Base-by-base conservation (phyloP, 2,888 invertebrate genomes). In the Lordiphosa andalusiaca region DNA sequence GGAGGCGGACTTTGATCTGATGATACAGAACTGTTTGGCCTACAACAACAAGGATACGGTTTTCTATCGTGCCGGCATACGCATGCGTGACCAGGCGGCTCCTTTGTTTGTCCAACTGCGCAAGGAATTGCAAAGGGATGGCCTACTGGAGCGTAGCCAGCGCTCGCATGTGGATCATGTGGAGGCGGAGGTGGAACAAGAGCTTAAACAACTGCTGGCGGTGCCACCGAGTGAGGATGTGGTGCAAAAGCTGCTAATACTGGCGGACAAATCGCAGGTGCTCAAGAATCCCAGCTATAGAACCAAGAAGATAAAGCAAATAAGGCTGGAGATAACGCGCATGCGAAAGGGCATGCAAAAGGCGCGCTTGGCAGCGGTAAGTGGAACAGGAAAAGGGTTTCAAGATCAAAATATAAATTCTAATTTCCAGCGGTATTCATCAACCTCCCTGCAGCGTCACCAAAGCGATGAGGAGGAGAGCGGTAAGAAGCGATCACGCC, bases 11-110 rank as follows among this genome's bases (percentile, higher is more conserved):
- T 98, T 99, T 88, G 93, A 94, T 82, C 91, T 98, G n/a, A 98
- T 99, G 95, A 95, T 98, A 56, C 93, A 93, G 70, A 99, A 99
- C 90, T 99, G 99, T 86, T 91, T 97, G 80, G 95, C 95, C 0
- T 99, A 99, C 88, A 99, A 99, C 88, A 94, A 95, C 69, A 96
- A 96, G 86, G 98, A 98, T 78, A 98, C 98, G 0, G 95, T 98
- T 55, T 98, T 97, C 89, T 98, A 98, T 89, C 93, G 95, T 53
- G 95, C 97, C 2, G 98, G 95, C 0, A 91, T 95, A 2, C 95
- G 95, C 84, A 95, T 98, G 94, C 92, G 96, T 37, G 98, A 98
- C 74, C 96, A 96, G 90, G 97, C 97, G 59, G 92, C 92, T 19
- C 91, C 93, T 0, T 91, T 98, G 41, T 94, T 98, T 85, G 93